A percentile compares a stretch with the other conserved stretches of the same genome.
These are phyloP conservation scores for Orycteropus afer DNA, from an alignment of 2,113 vertebrate species.

Conservation along the genomic window DNA sequence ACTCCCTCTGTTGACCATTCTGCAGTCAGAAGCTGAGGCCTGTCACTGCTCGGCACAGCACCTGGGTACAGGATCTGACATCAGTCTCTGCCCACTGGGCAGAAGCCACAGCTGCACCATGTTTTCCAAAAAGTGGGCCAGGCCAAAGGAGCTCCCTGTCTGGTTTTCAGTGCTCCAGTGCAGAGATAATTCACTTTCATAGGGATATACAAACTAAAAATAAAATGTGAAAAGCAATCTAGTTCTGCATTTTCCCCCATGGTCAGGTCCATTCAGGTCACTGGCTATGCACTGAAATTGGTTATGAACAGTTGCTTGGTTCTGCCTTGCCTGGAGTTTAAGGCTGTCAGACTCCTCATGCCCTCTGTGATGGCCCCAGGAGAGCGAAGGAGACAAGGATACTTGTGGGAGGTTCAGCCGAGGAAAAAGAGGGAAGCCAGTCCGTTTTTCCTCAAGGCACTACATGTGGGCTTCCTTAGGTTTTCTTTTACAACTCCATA, in stretches of 20 bases:
- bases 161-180: slow-evolving; percentile 46
- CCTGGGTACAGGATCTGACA: not conserved
- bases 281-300: slow-evolving; percentile 38
- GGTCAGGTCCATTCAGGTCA: slow-evolving; percentile 76
- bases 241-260: slow-evolving; percentile 50
- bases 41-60: not conserved
- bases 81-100: slow-evolving; percentile 32
- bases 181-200: slow-evolving; percentile 68
- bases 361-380: not conserved
- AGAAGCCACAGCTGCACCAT: slow-evolving; percentile 52
- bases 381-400: slow-evolving; percentile 7
- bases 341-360: slow-evolving; percentile 56
- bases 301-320: slow-evolving; percentile 66
- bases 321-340: slow-evolving; percentile 61
- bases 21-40: not conserved
- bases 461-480: not conserved
- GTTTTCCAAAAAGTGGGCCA: slow-evolving; percentile 29
- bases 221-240: slow-evolving; percentile 45
- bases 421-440: not conserved
- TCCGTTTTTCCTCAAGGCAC: slow-evolving; percentile 10
- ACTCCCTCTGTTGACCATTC: not conserved
- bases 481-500: not conserved
- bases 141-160: slow-evolving; percentile 56
- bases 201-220: slow-evolving; percentile 68
- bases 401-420: not conserved